A percentile compares a stretch with the other conserved stretches of the same genome.
These are phyloP conservation scores for Fulmarus glacialis DNA, from an alignment of 2,113 vertebrate species.

Conservation along the genomic window DNA sequence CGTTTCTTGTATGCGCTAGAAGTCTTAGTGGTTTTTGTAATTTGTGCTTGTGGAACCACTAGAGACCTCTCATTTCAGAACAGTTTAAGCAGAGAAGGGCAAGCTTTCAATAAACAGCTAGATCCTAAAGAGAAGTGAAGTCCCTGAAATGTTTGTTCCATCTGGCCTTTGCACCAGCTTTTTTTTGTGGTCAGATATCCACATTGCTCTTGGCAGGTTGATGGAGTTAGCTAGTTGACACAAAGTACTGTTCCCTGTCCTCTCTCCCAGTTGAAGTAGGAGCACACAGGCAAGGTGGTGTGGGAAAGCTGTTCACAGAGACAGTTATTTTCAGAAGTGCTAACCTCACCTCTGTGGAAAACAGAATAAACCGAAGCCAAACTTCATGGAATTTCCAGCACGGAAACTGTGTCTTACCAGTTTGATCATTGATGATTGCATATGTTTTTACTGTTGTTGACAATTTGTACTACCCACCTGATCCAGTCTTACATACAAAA, in stretches of 20 bases:
- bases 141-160: background rate
- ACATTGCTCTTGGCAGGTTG: background rate
- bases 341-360: background rate
- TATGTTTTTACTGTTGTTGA: background rate
- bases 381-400: background rate
- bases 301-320: background rate
- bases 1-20: background rate
- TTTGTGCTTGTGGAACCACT: background rate
- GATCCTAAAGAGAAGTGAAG: background rate
- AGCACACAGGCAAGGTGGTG: background rate
- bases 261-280: background rate
- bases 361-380: background rate
- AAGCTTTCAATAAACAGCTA: background rate
- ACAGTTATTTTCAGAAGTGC: background rate
- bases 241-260: background rate
- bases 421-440: background rate
- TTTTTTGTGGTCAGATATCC: background rate
- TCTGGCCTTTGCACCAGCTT: background rate
- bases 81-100: background rate
- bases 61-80: background rate
- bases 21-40: background rate
- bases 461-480: background rate
- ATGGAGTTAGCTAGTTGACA: background rate
- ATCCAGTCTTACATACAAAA: background rate
- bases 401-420: rapidly evolving